Percentiles rank a stretch among this genome's conserved stretches.
phyloP scores from a whole-genome alignment of 2,797 vertebrate species.

The Myotis daubentonii region DNA sequence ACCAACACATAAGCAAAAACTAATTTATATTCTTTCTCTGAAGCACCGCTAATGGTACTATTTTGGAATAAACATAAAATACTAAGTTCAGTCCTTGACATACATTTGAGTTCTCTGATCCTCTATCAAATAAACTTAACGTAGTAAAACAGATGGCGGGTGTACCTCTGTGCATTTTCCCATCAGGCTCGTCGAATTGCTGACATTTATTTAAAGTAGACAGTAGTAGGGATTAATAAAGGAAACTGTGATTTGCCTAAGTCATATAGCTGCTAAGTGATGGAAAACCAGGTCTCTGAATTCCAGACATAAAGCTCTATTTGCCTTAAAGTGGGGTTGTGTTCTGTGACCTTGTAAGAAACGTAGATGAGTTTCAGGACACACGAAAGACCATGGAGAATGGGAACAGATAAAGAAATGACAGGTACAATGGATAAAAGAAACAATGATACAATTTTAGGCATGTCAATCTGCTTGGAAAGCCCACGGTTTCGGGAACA shows the following conservation, averaged over 20 bases:
- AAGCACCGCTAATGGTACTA: background rate
- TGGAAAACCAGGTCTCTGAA: background rate
- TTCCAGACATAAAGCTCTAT: background rate
- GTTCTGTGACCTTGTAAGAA: background rate
- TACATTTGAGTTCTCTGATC: background rate
- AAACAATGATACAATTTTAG: slow-evolving; percentile 24
- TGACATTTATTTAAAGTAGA: background rate
- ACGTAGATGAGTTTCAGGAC: background rate
- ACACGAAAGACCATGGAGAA: background rate
- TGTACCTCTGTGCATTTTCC: background rate
- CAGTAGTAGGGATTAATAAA: slow-evolving; percentile 2
- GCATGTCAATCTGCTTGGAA: slow-evolving; percentile 3
- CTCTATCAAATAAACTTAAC: background rate
- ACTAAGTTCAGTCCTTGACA: background rate
- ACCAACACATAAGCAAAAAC: background rate
- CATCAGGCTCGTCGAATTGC: background rate
- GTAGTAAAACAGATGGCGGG: background rate
- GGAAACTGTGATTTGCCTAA: background rate
- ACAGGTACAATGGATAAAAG: background rate
- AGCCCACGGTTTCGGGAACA: background rate
- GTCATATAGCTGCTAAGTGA: background rate
- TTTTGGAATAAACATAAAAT: background rate
- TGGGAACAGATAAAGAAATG: slow-evolving; percentile 7
- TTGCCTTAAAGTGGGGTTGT: background rate
- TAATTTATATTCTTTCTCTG: background rate